These are phyloP conservation scores for Oryzias sinensis DNA, from an alignment of 2,797 vertebrate species.

Conservation along the genomic window DNA sequence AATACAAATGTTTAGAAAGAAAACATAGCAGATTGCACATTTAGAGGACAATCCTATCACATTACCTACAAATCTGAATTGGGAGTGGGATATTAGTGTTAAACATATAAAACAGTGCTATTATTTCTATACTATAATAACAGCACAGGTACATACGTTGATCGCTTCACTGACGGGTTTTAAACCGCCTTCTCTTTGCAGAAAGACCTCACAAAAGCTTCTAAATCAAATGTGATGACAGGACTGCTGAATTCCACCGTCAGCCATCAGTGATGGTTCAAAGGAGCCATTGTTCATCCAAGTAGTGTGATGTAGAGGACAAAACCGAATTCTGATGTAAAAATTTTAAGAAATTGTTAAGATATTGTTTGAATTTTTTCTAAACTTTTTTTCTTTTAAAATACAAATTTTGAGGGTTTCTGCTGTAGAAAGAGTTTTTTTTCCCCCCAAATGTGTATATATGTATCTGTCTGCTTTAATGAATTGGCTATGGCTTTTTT, in stretches of 20 bases:
- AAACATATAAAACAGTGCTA: too few relatives aligned
- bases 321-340: conserved; percentile 31
- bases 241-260: conserved; percentile 89
- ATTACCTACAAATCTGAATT: too few relatives aligned
- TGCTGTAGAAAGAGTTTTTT: neutral
- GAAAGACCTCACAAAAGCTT: conserved; percentile 88
- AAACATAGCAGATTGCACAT: too few relatives aligned
- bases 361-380: conserved; percentile 15
- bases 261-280: conserved; percentile 54
- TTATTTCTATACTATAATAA: too few relatives aligned
- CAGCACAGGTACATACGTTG: neutral
- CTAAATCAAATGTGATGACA: conserved; percentile 74
- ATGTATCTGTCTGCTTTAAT: conserved; percentile 8
- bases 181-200: conserved; percentile 52
- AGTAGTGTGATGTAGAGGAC: conserved; percentile 6
- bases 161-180: neutral
- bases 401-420: neutral
- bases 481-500: too few relatives aligned
- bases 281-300: neutral
- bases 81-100: too few relatives aligned
- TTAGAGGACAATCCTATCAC: too few relatives aligned
- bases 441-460: conserved; percentile 1
- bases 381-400: neutral
- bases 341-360: conserved; percentile 15
- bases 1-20: too few relatives aligned